Percentiles rank a stretch among this genome's conserved stretches.
These are phyloP conservation scores for Hydropsyche tenuis DNA, from an alignment of 1,140 invertebrate species.

Conservation along the genomic window DNA sequence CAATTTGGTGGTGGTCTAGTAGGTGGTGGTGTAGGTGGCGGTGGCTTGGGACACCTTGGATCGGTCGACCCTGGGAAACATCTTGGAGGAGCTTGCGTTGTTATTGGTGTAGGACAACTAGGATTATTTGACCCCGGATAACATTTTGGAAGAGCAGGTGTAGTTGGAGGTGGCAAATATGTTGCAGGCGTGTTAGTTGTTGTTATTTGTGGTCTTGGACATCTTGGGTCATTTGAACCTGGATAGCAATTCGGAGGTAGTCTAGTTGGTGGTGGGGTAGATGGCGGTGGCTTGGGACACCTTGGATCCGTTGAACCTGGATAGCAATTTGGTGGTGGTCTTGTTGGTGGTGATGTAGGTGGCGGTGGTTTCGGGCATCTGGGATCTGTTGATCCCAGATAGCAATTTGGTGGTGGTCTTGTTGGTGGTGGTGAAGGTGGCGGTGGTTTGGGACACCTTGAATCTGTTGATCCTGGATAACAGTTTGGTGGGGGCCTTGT, in stretches of 20 bases:
- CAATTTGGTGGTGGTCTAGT: slow-evolving; percentile 44
- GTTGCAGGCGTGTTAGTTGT: slow-evolving; percentile 44
- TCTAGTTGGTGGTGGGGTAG: slow-evolving; percentile 48
- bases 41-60: slow-evolving; percentile 55
- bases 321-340: slow-evolving; percentile 50
- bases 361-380: slow-evolving; percentile 50
- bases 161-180: slow-evolving; percentile 57
- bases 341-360: slow-evolving; percentile 39
- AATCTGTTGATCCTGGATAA: slow-evolving; percentile 54
- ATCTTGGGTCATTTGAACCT: slow-evolving; percentile 51
- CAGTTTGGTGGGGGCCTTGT: slow-evolving; percentile 49
- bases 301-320: slow-evolving; percentile 55
- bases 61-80: slow-evolving; percentile 57
- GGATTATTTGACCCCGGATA: slow-evolving; percentile 55
- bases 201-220: slow-evolving; percentile 51
- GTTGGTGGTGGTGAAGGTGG: too few relatives aligned
- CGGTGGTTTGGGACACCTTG: slow-evolving; percentile 54
- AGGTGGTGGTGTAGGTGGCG: slow-evolving; percentile 52
- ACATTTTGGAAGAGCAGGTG: slow-evolving; percentile 46
- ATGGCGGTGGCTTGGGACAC: slow-evolving; percentile 51
- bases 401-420: slow-evolving; percentile 45
- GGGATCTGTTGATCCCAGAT: slow-evolving; percentile 49
- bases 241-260: slow-evolving; percentile 53
- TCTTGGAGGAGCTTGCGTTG: slow-evolving; percentile 42
- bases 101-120: slow-evolving; percentile 49